Evolutionary conservation across 2,113 vertebrate genomes (phyloP), one percentile per base, ranked within the genome.

Genomic region (Festucalex cinctus): DNA sequence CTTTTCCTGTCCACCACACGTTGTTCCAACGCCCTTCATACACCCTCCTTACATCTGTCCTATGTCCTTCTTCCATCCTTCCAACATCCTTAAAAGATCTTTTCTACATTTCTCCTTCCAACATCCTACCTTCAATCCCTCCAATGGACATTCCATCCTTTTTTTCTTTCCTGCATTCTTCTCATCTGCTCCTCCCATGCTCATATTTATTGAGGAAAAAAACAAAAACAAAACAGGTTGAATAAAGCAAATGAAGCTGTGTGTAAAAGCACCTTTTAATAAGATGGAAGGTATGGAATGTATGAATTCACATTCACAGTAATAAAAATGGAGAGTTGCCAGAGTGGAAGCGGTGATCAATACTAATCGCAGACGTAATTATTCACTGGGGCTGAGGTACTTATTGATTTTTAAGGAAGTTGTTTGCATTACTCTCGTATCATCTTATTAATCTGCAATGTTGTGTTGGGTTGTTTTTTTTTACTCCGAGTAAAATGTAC

Each of bases 361-460:
- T 91, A 90, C 82, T 88, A 91, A 91, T 91, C 90, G 86, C 85
- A 88, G 84, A 87, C 82, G 89, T 90, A 92, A 91, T 91, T 91
- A 90, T 87, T 83, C 80, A 75, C 71, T 68, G 62, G 46, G 80
- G 89, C 88, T 90, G 78, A 86, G 81, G 73, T 80, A 77, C 48
- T 53, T 59, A 91, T 91, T 81, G 91, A 92, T 92, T 92, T 87
- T 88, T 79, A 79, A 79, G 81, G 74, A 81, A 79, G 82, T 90
- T 85, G 82, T 91, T 91, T 90, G 86, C 83, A 90, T 92, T 89
- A 61, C 77, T 80, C 77, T 87, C 86, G 84, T 89, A 92, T 90
- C 83, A 90, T 88, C 85, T 63, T 81, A 88, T 87, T 88, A 84
- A 90, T 88, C 86, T 88, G 76, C 72, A 81, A 88, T 62, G 73